Evolutionary conservation across 2,888 invertebrate species (phyloP), one percentile per base, ranked within the genome.

Genomic region (Mythimna albipuncta): DNA sequence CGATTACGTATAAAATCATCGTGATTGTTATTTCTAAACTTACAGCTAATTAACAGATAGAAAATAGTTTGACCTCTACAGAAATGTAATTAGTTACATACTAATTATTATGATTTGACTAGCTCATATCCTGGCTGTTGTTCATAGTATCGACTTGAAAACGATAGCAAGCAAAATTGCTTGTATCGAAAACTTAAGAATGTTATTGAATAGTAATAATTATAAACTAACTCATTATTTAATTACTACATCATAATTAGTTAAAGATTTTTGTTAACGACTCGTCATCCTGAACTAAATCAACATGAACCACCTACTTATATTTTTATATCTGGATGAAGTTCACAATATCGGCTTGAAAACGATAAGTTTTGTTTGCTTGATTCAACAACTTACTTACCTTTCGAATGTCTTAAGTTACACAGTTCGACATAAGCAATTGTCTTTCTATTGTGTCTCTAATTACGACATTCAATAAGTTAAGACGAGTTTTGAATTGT

Each of bases 11-110:
- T 64, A 35, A 61, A 76, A 58, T 67, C n/a, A 10, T 79, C 50
- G 16, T 57, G 47, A 57, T 26, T 66, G 66, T 63, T 44, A 10
- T 9, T 54, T 70, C 68, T 80, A 44, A 64, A 79, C 32, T 61
- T 72, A 59, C 67, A 55, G 58, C 74, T 77, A 77, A 81, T 81
- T 81, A 70, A 63, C 70, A 44, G 13, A 44, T 13, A 64, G 69
- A 77, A 72, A 77, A 70, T 65, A 63, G 69, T 74, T 65, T 81
- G 74, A 82, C 77, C 76, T 74, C n/a, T 55, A 57, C 19, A 69
- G 35, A 72, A 79, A 21, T 68, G 35, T 67, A 21, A 69, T 72
- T 71, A 65, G 38, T 59, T 62, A 52, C 21, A 50, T 61, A 79
- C 63, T 64, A 41, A 67, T 79, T 69, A 73, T 52, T 72, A 62